Conservation (phyloP, 2,113 vertebrate species). For the Campylomormyrus numenius region DNA sequence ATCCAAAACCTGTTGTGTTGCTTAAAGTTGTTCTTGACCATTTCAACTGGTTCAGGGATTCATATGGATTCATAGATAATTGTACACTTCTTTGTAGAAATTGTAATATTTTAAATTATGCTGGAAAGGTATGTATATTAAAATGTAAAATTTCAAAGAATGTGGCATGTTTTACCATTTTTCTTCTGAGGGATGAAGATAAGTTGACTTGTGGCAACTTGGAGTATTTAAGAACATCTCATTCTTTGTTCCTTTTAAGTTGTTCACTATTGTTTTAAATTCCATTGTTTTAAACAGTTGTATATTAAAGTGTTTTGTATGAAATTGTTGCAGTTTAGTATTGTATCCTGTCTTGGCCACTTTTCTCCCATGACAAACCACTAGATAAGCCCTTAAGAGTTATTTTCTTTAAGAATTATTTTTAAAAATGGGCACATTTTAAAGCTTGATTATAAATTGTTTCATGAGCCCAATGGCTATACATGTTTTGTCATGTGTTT, state of each 20-base stretch:
- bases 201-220: slow-evolving; percentile 45
- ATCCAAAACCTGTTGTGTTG: slow-evolving; percentile 26
- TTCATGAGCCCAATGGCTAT: background rate
- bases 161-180: slow-evolving; percentile 59
- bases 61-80: slow-evolving; percentile 19
- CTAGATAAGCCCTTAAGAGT: background rate
- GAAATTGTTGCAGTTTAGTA: slow-evolving; percentile 36
- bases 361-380: background rate
- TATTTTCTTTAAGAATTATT: background rate
- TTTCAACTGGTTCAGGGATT: slow-evolving; percentile 17
- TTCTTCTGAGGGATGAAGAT: slow-evolving; percentile 39
- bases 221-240: slow-evolving; percentile 35
- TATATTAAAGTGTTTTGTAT: slow-evolving; percentile 76
- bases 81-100: slow-evolving; percentile 40
- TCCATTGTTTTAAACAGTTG: slow-evolving; percentile 61
- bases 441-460: background rate
- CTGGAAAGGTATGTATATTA: slow-evolving; percentile 59
- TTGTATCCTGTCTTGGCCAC: background rate
- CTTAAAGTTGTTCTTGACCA: slow-evolving; percentile 12
- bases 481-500: background rate
- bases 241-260: slow-evolving; percentile 39
- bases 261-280: slow-evolving; percentile 58
- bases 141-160: slow-evolving; percentile 57
- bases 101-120: slow-evolving; percentile 48
- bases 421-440: background rate